phyloP scores from a whole-genome alignment of 92 coral and sea anemone species.

The Heliopora coerulea region DNA sequence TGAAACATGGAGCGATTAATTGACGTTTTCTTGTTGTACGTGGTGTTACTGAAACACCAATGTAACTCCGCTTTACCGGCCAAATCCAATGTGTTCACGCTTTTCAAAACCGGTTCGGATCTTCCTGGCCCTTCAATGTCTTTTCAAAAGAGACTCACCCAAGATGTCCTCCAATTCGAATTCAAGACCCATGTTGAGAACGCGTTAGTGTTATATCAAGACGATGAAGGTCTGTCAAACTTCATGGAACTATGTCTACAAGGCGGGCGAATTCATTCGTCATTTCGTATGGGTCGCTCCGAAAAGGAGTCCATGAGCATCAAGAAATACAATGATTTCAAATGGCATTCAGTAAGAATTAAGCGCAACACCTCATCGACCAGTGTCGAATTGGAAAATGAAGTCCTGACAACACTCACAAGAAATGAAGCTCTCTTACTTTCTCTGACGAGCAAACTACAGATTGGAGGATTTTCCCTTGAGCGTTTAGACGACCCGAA shows the following conservation, averaged over 20 bases:
- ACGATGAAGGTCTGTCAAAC: not conserved
- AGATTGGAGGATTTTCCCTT: not conserved
- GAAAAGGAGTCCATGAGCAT: not conserved
- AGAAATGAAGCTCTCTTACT: not conserved
- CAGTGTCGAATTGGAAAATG: conserved; percentile 1
- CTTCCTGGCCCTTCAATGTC: conserved; percentile 26
- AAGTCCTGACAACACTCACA: not conserved
- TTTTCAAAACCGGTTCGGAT: not conserved
- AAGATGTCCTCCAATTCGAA: conserved; percentile 25
- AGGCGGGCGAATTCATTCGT: conserved; percentile 1
- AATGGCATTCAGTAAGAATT: conserved; percentile 17
- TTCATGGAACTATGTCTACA: not conserved
- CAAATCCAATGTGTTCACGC: no score
- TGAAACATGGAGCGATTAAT: not conserved
- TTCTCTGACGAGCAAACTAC: not conserved
- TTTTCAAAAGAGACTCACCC: not conserved
- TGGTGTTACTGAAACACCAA: not conserved
- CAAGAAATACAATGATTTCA: conserved; percentile 8
- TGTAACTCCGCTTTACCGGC: not conserved
- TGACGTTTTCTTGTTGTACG: not conserved
- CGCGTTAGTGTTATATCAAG: conserved; percentile 27
- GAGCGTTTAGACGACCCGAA: not conserved
- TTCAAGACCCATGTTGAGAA: conserved; percentile 9
- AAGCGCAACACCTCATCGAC: conserved; percentile 4
- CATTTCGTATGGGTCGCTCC: not conserved